Percentiles rank a stretch among this genome's conserved stretches.
These are phyloP conservation scores for Zootoca vivipara DNA, from an alignment of 2,113 vertebrate species.

Conservation along the genomic window DNA sequence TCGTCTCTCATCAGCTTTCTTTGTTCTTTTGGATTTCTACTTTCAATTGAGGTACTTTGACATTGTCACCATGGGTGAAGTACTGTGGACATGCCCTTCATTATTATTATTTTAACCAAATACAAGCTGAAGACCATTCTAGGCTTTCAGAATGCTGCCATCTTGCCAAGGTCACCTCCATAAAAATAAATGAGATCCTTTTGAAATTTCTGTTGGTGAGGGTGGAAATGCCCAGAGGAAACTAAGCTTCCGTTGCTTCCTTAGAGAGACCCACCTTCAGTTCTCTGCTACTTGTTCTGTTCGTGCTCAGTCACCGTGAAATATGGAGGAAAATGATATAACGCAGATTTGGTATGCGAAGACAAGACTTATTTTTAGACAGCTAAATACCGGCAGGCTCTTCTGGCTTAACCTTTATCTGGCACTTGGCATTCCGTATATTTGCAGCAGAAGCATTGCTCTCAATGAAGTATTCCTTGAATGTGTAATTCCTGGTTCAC, in stretches of 20 bases:
- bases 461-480: conserved; percentile 49
- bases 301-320: conserved; percentile 26
- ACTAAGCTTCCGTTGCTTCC: conserved; percentile 6
- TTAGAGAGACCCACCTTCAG: neutral
- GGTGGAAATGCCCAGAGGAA: conserved; percentile 9
- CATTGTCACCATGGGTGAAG: neutral
- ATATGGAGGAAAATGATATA: conserved; percentile 45
- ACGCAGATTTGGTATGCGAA: conserved; percentile 55
- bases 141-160: neutral
- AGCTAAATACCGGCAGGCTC: conserved; percentile 54
- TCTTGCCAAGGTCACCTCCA: neutral
- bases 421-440: conserved; percentile 54
- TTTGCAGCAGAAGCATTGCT: conserved; percentile 36
- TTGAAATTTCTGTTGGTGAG: neutral
- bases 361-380: conserved; percentile 66
- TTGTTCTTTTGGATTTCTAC: conserved; percentile 6
- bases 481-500: conserved; percentile 21
- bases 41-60: neutral
- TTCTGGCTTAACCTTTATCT: conserved; percentile 69
- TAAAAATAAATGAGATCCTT: conserved; percentile 19
- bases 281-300: conserved; percentile 10
- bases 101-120: neutral
- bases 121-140: neutral
- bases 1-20: neutral
- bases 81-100: neutral